Percentiles rank a stretch among this genome's conserved stretches.
phyloP scores from a whole-genome alignment of 1,140 invertebrate species.

The Monomorium pharaonis region DNA sequence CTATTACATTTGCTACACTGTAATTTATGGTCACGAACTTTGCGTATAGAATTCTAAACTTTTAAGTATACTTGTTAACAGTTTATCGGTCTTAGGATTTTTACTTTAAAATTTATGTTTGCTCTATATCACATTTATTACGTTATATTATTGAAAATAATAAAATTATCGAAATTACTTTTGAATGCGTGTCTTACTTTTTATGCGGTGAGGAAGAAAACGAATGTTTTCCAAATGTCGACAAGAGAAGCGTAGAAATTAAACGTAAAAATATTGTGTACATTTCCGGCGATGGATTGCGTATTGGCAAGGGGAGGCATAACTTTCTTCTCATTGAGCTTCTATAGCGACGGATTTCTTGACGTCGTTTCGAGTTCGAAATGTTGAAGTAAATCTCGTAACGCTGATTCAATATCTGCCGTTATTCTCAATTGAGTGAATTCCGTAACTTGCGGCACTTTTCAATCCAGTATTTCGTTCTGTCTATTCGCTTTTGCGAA shows the following conservation, averaged over 20 bases:
- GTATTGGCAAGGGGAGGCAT: neutral
- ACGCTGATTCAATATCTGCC: slow-evolving; percentile 28
- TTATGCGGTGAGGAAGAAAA: neutral
- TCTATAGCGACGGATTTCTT: neutral
- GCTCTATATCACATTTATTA: neutral
- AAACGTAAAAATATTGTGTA: neutral
- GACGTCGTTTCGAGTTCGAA: slow-evolving; percentile 38
- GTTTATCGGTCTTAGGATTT: neutral
- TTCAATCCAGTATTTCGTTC: slow-evolving; percentile 6
- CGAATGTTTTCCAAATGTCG: neutral
- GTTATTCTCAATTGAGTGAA: slow-evolving; percentile 37
- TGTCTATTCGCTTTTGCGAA: neutral
- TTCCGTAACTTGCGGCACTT: slow-evolving; percentile 39
- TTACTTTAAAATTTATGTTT: neutral
- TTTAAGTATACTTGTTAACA: too few species aligned
- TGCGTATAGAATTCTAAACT: too few species aligned
- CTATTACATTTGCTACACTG: neutral
- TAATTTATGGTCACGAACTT: too few species aligned
- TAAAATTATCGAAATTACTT: neutral
- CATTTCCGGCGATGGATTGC: slow-evolving; percentile 26
- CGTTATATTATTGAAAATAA: neutral
- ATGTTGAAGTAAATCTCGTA: slow-evolving; percentile 33
- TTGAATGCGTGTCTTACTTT: neutral
- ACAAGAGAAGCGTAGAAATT: neutral
- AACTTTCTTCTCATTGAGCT: slow-evolving; percentile 35